A percentile compares a stretch with the other conserved stretches of the same genome.
Conservation (phyloP, 2,113 vertebrate genomes). For the Pampusana beccarii region DNA sequence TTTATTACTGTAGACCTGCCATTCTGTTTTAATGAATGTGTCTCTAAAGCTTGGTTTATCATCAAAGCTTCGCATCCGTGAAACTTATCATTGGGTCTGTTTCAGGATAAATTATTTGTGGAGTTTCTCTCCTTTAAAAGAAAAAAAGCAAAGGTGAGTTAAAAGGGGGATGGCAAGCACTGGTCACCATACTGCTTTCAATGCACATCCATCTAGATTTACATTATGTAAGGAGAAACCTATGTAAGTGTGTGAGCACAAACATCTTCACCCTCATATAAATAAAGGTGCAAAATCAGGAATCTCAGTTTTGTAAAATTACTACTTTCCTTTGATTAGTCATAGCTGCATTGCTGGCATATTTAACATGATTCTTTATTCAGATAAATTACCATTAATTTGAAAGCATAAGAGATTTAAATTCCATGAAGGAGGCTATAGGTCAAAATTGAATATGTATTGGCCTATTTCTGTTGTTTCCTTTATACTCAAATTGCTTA, state of each 20-base stretch:
- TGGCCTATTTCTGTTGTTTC: constrained; percentile 55
- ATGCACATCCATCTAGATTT: background rate
- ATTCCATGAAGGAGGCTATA: constrained; percentile 38
- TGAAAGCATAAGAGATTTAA: constrained; percentile 48
- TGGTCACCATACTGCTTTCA: background rate
- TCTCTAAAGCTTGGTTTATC: constrained; percentile 10
- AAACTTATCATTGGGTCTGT: background rate
- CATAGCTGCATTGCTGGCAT: background rate
- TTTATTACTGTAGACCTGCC: background rate
- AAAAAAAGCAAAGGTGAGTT: background rate
- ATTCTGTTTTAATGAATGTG: background rate
- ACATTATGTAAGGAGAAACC: background rate
- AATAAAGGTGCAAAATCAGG: background rate
- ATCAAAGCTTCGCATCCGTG: background rate
- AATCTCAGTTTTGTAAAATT: background rate
- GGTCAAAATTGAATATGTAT: constrained; percentile 60
- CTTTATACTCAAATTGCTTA: constrained; percentile 14
- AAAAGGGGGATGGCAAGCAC: background rate
- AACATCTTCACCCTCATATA: background rate
- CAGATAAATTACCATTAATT: constrained; percentile 64
- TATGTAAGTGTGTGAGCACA: background rate
- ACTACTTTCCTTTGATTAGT: constrained; percentile 21
- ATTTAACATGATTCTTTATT: constrained; percentile 20
- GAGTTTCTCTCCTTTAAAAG: background rate
- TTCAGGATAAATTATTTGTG: background rate